Percentiles rank a stretch among this genome's conserved stretches.
Evolutionary conservation across 2,888 invertebrate genomes (phyloP).

Genomic region (Sipunculus nudus): DNA sequence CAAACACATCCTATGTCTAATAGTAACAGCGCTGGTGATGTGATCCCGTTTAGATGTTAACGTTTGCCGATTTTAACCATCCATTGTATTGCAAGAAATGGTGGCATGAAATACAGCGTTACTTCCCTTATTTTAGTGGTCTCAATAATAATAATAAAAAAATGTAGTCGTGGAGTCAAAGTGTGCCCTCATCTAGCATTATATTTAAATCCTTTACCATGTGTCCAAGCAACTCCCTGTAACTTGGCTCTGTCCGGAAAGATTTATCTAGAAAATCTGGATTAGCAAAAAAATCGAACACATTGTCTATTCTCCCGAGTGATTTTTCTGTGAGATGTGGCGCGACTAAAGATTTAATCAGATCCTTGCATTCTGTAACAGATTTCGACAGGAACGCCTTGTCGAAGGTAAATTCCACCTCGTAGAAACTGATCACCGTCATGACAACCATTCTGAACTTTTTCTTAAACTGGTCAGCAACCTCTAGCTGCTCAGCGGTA

Average conservation of each 20-base stretch:
- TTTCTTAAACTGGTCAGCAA: conserved; percentile 70
- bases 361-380: conserved; percentile 79
- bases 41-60: too few species aligned
- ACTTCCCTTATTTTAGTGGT: too few species aligned
- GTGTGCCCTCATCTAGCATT: conserved; percentile 65
- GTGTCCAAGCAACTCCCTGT: conserved; percentile 73
- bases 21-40: too few species aligned
- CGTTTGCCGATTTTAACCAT: too few species aligned
- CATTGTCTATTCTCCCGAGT: conserved; percentile 79
- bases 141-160: too few species aligned
- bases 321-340: conserved; percentile 88
- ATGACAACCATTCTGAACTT: conserved; percentile 82
- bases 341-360: conserved; percentile 79
- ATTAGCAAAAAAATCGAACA: conserved; percentile 77
- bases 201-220: conserved; percentile 76
- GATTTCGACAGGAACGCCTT: conserved; percentile 80
- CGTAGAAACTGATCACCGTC: conserved; percentile 79
- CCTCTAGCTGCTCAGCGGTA: conserved; percentile 78
- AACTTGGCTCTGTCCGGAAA: conserved; percentile 73
- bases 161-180: too few species aligned
- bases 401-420: conserved; percentile 70
- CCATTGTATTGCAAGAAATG: too few species aligned
- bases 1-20: too few species aligned
- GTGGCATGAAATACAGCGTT: too few species aligned
- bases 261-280: conserved; percentile 74